Percentiles rank a stretch among this genome's conserved stretches.
These are phyloP conservation scores for Campopleginae sp. DNA, from an alignment of 2,888 invertebrate species.

Conservation along the genomic window DNA sequence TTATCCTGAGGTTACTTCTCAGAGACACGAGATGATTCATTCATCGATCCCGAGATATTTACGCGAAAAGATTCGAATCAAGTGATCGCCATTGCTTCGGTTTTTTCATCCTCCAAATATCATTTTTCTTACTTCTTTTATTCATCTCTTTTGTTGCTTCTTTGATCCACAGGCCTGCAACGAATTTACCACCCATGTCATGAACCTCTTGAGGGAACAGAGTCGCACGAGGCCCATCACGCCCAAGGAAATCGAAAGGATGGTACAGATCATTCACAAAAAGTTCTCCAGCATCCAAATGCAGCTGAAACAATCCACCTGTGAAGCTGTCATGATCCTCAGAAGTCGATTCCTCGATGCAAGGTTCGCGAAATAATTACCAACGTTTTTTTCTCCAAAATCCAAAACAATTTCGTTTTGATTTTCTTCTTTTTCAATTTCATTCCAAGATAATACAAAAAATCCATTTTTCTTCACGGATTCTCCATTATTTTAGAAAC, in stretches of 20 bases:
- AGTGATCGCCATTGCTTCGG: background rate
- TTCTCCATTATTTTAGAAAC: background rate
- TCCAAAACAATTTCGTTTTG: background rate
- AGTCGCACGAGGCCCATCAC: slow-evolving; percentile 99
- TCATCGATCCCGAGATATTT: slow-evolving; percentile 41
- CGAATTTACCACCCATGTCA: slow-evolving; percentile 99
- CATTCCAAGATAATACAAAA: background rate
- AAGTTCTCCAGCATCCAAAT: slow-evolving; percentile 99
- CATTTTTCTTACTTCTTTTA: background rate
- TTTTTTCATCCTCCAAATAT: background rate
- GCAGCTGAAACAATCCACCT: slow-evolving; percentile 99
- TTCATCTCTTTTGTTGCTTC: background rate
- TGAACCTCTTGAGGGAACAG: slow-evolving; percentile 98
- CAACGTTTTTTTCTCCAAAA: background rate
- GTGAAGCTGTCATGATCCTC: slow-evolving; percentile 99
- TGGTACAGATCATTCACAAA: slow-evolving; percentile 99
- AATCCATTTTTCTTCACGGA: background rate
- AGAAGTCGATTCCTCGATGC: slow-evolving; percentile 92
- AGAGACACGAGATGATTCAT: slow-evolving; percentile 51
- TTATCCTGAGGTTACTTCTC: slow-evolving; percentile 21
- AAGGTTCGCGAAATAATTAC: slow-evolving; percentile 84
- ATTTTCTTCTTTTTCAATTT: slow-evolving; percentile 8
- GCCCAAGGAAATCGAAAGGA: slow-evolving; percentile 99
- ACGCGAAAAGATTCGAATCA: slow-evolving; percentile 3
- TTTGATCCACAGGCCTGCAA: slow-evolving; percentile 93